These are phyloP conservation scores for Ceyx cyanopectus DNA, from an alignment of 2,113 vertebrate genomes.

Conservation along the genomic window DNA sequence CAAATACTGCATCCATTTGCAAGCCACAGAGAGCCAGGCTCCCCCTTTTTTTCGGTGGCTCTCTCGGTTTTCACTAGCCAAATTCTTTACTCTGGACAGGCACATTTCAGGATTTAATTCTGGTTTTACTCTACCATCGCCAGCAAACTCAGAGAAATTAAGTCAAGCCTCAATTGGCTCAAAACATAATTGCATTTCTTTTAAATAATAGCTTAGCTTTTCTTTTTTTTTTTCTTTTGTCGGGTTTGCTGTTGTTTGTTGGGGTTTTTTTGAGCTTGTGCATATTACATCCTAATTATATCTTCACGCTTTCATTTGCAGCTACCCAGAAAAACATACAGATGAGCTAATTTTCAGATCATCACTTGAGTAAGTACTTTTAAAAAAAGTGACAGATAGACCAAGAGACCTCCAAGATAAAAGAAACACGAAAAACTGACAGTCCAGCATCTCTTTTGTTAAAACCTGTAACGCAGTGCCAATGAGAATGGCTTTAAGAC, in stretches of 20 bases:
- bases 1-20: background rate
- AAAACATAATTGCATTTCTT: slow-evolving; percentile 35
- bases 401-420: background rate
- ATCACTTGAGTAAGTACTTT: background rate
- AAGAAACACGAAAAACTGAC: background rate
- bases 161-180: slow-evolving; percentile 38
- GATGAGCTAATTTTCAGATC: slow-evolving; percentile 19
- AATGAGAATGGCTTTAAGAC: background rate
- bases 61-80: background rate
- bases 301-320: slow-evolving; percentile 23
- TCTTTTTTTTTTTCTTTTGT: background rate
- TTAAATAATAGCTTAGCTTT: slow-evolving; percentile 11
- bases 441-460: background rate
- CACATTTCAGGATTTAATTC: background rate
- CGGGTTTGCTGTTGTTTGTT: background rate
- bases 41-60: background rate
- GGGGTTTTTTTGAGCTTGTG: background rate
- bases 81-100: background rate
- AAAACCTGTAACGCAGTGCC: background rate
- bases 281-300: slow-evolving; percentile 16
- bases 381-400: background rate
- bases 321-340: slow-evolving; percentile 10
- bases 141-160: slow-evolving; percentile 37
- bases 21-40: background rate
- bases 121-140: background rate